Percentiles rank a stretch among this genome's conserved stretches.
These are phyloP conservation scores for Ptychoptera albimana DNA, from an alignment of 2,888 invertebrate species.

Conservation along the genomic window DNA sequence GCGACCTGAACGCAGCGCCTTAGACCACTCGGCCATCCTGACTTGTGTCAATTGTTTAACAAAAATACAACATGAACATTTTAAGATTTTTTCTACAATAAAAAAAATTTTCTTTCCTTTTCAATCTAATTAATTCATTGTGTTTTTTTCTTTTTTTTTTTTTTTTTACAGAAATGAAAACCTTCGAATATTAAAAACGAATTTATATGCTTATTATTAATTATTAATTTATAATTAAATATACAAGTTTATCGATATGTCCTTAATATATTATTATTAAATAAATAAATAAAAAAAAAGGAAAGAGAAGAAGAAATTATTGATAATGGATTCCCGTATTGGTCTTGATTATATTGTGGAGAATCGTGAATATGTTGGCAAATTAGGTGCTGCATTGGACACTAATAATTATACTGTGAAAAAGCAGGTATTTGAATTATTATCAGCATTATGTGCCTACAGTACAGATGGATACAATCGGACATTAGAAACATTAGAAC, in stretches of 20 bases:
- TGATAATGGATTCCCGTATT: constrained; percentile 68
- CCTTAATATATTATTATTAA: too few species aligned
- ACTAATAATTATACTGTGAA: constrained; percentile 81
- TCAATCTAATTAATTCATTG: too few species aligned
- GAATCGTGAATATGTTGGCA: constrained; percentile 80
- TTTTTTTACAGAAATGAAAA: too few species aligned
- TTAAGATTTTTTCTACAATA: too few species aligned
- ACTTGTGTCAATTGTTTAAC: not conserved
- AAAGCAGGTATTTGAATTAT: constrained; percentile 90
- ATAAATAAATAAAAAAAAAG: not conserved
- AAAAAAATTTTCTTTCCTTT: too few species aligned
- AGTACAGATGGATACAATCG: constrained; percentile 77
- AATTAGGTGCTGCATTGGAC: constrained; percentile 83
- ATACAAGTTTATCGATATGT: too few species aligned
- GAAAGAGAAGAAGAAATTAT: too few species aligned
- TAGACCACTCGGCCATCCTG: constrained; percentile 10
- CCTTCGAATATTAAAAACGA: too few species aligned
- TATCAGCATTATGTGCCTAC: constrained; percentile 89
- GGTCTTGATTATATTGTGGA: constrained; percentile 90
- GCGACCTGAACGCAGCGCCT: constrained; percentile 11
- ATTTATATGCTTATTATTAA: too few species aligned
- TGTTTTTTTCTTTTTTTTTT: too few species aligned
- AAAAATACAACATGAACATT: too few species aligned
- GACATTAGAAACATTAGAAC: constrained; percentile 78
- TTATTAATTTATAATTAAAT: too few species aligned